These are phyloP conservation scores for Argyrosomus japonicus DNA, from an alignment of 2,113 vertebrate genomes.

Conservation along the genomic window DNA sequence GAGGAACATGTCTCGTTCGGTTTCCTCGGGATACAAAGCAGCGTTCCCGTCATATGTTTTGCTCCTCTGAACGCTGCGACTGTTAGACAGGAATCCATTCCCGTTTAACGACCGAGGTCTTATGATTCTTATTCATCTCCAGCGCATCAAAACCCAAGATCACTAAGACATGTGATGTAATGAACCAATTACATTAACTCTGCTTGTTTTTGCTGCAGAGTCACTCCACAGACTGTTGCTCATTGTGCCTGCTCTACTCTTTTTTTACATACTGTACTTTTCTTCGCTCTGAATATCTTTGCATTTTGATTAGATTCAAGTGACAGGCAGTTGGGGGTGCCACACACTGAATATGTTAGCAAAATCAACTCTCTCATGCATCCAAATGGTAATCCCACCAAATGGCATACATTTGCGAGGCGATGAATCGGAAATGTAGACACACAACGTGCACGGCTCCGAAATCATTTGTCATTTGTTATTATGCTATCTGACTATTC, in stretches of 20 bases:
- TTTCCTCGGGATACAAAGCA: conserved; percentile 19
- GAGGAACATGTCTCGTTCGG: not conserved
- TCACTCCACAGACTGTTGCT: conserved; percentile 33
- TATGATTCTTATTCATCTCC: conserved; percentile 63
- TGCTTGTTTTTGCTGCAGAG: conserved; percentile 42
- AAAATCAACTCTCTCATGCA: conserved; percentile 36
- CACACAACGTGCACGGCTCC: conserved; percentile 17
- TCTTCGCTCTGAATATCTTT: conserved; percentile 57
- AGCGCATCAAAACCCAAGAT: conserved; percentile 46
- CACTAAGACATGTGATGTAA: conserved; percentile 61
- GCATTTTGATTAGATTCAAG: conserved; percentile 57
- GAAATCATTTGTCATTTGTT: conserved; percentile 40
- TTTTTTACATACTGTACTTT: conserved; percentile 49
- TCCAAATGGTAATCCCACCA: conserved; percentile 43
- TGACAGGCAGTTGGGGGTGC: conserved; percentile 26
- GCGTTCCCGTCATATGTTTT: conserved; percentile 8
- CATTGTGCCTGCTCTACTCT: conserved; percentile 28
- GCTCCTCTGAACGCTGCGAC: conserved; percentile 8
- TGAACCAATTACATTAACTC: conserved; percentile 55
- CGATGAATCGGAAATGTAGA: conserved; percentile 33
- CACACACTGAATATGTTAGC: conserved; percentile 41
- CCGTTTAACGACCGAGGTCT: conserved; percentile 40
- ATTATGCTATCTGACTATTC: conserved; percentile 50
- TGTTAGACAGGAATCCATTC: conserved; percentile 5
- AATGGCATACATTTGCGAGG: conserved; percentile 28